Conservation (phyloP, 2,797 vertebrate species). For the Sphenopsis melanotis region DNA sequence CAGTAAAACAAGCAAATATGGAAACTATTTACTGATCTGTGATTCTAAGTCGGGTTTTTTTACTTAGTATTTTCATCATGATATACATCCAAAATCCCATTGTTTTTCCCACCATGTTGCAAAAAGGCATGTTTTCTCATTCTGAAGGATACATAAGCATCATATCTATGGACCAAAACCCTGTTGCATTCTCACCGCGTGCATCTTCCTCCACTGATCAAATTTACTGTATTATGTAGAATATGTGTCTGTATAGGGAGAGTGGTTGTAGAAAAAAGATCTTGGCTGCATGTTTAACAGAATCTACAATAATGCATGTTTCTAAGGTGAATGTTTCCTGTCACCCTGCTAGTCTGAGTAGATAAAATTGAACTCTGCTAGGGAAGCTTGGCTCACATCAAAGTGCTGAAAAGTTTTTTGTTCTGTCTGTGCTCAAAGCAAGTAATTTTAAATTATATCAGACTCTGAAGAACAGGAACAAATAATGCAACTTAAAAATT, state of each 20-base stretch:
- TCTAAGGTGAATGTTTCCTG: background rate
- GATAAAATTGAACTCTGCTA: background rate
- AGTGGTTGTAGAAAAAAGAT: background rate
- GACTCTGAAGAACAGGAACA: background rate
- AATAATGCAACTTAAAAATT: conserved; percentile 4
- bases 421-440: background rate
- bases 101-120: background rate
- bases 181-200: background rate
- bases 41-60: background rate
- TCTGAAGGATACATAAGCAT: background rate
- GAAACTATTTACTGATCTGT: background rate
- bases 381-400: background rate
- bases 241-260: background rate
- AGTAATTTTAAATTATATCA: background rate
- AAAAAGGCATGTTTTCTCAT: background rate
- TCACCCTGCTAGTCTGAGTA: background rate
- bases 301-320: background rate
- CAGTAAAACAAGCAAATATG: background rate
- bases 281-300: background rate
- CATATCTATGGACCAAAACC: background rate
- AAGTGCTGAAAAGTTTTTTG: background rate
- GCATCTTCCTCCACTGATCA: background rate
- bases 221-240: background rate
- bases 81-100: background rate
- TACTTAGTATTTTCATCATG: background rate